A percentile compares a stretch with the other conserved stretches of the same genome.
Conservation (phyloP, 2,113 vertebrate species). For the Indicator maculatus region DNA sequence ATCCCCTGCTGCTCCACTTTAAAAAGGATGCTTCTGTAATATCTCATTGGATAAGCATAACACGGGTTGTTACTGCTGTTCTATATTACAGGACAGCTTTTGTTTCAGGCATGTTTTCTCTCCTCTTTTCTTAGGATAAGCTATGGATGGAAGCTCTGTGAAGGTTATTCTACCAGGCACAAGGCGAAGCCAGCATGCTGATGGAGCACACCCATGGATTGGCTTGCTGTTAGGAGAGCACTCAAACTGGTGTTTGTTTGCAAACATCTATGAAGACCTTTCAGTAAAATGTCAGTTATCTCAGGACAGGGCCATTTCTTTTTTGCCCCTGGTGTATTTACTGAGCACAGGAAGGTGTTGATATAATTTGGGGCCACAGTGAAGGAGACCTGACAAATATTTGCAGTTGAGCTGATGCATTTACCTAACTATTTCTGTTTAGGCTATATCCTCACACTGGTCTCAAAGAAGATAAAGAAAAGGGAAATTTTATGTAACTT, state of each 20-base stretch:
- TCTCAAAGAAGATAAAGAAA: neutral
- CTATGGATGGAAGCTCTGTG: neutral
- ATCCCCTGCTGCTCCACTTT: neutral
- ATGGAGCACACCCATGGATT: neutral
- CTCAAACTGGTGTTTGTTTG: neutral
- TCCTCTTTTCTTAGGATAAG: neutral
- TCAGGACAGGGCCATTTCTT: neutral
- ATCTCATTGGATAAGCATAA: neutral
- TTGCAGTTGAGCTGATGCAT: neutral
- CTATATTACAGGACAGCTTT: neutral
- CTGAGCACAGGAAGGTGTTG: neutral
- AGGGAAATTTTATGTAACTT: neutral
- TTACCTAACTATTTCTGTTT: constrained; percentile 13
- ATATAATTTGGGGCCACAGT: neutral
- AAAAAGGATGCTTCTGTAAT: neutral
- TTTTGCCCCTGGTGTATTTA: neutral
- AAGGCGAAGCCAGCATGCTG: fast-evolving
- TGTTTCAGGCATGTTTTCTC: neutral
- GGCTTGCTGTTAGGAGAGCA: neutral
- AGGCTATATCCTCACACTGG: neutral
- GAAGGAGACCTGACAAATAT: neutral
- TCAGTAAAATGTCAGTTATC: neutral
- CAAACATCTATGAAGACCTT: neutral
- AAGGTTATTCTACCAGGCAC: neutral
- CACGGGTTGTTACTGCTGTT: neutral